phyloP scores from a whole-genome alignment of 2,113 vertebrate genomes.

The Phainopepla nitens region DNA sequence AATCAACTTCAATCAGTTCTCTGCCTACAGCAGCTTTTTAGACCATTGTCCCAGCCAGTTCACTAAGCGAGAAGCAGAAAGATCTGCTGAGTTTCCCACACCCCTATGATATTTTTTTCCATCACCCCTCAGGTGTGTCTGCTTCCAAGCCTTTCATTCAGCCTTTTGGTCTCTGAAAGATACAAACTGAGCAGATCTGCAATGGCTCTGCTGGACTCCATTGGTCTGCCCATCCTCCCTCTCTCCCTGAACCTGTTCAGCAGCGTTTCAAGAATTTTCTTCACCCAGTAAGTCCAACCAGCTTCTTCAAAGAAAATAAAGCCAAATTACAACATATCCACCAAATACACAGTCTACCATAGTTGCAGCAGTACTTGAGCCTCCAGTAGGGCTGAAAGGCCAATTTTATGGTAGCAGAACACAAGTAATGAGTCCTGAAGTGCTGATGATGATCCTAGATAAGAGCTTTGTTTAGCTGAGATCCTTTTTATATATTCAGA shows the following conservation, averaged over 20 bases:
- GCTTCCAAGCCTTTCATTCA: background rate
- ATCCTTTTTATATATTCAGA: background rate
- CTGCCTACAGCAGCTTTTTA: background rate
- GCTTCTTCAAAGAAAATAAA: background rate
- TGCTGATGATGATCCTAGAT: background rate
- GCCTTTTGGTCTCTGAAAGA: background rate
- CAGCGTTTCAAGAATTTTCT: background rate
- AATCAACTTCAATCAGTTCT: background rate
- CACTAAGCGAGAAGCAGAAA: background rate
- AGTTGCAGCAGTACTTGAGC: background rate
- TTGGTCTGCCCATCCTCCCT: background rate
- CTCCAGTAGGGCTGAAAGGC: background rate
- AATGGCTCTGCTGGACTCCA: background rate
- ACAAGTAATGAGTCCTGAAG: background rate
- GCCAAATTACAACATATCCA: background rate
- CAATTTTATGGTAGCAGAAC: background rate
- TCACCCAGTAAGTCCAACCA: background rate
- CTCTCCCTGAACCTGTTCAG: background rate
- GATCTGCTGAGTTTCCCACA: background rate
- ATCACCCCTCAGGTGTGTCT: fast-evolving
- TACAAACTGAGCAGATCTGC: background rate
- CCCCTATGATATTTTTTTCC: background rate
- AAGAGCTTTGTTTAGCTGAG: background rate
- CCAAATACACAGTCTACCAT: background rate
- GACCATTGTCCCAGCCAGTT: background rate